Evolutionary conservation across 1,140 invertebrate species (phyloP).

Genomic region (Megalonaias nervosa): DNA sequence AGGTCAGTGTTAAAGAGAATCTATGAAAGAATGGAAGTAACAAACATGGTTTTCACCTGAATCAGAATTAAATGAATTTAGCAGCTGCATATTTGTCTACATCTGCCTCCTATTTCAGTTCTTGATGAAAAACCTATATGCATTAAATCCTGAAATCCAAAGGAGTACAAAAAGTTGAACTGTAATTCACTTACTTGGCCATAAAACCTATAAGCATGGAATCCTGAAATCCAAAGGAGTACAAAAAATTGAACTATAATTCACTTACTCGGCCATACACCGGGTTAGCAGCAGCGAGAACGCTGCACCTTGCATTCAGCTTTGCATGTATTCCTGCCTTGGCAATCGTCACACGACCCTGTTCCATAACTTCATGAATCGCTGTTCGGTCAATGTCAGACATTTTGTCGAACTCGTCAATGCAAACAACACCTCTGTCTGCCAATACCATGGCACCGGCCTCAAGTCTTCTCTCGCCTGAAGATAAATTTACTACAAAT

Average conservation of each 20-base stretch:
- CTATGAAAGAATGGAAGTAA: too few species aligned
- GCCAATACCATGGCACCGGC: constrained; percentile 99
- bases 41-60: too few species aligned
- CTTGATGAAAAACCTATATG: too few species aligned
- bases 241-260: constrained; percentile 1
- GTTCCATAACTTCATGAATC: constrained; percentile 94
- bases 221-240: too few species aligned
- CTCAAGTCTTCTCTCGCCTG: constrained; percentile 83
- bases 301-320: constrained; percentile 97
- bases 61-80: too few species aligned
- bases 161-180: too few species aligned
- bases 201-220: constrained; percentile 73
- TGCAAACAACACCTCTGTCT: constrained; percentile 98
- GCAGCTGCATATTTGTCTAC: too few species aligned
- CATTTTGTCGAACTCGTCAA: constrained; percentile 99
- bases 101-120: too few species aligned
- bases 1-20: too few species aligned
- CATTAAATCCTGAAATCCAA: too few species aligned
- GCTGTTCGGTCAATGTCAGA: constrained; percentile 99
- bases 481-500: constrained; percentile 3
- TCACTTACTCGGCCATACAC: constrained; percentile 92
- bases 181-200: constrained; percentile 81
- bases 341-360: constrained; percentile 92
- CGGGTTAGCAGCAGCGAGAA: constrained; percentile 99
- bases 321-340: constrained; percentile 99